These are phyloP conservation scores for Cepaea hortensis DNA, from an alignment of 2,888 invertebrate genomes.

Conservation along the genomic window DNA sequence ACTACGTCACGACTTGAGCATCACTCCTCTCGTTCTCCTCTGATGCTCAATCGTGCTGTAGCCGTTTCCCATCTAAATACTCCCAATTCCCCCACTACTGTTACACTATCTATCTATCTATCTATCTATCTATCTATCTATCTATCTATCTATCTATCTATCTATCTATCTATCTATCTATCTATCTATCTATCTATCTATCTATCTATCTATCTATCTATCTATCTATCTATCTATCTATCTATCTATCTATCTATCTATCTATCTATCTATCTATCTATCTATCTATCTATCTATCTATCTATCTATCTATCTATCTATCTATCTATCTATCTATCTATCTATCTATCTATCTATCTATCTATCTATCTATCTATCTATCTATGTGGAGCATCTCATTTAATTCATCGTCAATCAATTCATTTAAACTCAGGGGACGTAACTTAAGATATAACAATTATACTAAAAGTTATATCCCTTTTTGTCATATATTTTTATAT, in stretches of 20 bases:
- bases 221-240: constrained; percentile 7
- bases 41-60: too few relatives aligned
- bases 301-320: constrained; percentile 7
- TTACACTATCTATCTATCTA: background rate
- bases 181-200: constrained; percentile 7
- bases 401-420: too few relatives aligned
- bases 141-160: constrained; percentile 7
- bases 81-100: too few relatives aligned
- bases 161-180: constrained; percentile 7
- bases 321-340: constrained; percentile 7
- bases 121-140: constrained; percentile 7
- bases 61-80: too few relatives aligned
- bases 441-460: too few relatives aligned
- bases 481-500: too few relatives aligned
- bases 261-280: constrained; percentile 7
- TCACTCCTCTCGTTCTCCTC: too few relatives aligned
- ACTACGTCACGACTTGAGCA: too few relatives aligned
- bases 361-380: constrained; percentile 7
- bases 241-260: constrained; percentile 7
- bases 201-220: constrained; percentile 7
- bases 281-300: constrained; percentile 7
- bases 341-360: constrained; percentile 7
- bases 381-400: too few relatives aligned
- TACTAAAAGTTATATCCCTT: too few relatives aligned
- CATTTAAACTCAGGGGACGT: too few relatives aligned